These are phyloP conservation scores for Pandemis cinnamomeana DNA, from an alignment of 2,888 invertebrate species.

Conservation along the genomic window DNA sequence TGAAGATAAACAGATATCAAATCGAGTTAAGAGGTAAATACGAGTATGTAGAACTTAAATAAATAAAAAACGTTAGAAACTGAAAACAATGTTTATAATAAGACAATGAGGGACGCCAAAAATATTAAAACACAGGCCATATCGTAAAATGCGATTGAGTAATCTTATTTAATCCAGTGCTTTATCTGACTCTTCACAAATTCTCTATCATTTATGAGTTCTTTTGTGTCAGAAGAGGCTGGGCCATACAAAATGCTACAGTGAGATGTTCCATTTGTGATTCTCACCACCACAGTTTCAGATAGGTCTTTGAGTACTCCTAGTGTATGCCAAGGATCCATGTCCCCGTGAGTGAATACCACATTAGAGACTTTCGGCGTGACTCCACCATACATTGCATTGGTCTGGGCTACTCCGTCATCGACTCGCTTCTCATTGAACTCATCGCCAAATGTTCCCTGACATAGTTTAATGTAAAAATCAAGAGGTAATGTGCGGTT, in stretches of 20 bases:
- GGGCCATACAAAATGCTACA: conserved; percentile 62
- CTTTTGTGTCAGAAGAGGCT: conserved; percentile 63
- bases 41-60: no score
- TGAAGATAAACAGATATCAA: no score
- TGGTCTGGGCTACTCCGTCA: conserved; percentile 68
- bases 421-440: conserved; percentile 67
- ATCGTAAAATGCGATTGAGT: neutral
- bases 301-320: conserved; percentile 77
- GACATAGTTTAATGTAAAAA: conserved; percentile 71
- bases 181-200: conserved; percentile 70
- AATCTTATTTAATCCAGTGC: conserved; percentile 60
- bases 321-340: conserved; percentile 85
- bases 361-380: conserved; percentile 81
- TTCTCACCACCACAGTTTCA: conserved; percentile 67
- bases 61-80: no score
- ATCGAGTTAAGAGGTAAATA: no score
- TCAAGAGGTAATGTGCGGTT: conserved; percentile 73
- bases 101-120: no score
- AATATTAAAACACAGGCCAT: no score
- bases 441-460: conserved; percentile 69
- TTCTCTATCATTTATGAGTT: conserved; percentile 64
- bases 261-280: conserved; percentile 66
- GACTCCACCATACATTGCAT: conserved; percentile 77
- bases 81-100: no score
- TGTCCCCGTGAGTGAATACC: conserved; percentile 84